These are phyloP conservation scores for Rhinolophus ferrumequinum DNA, from an alignment of 2,113 vertebrate genomes.

Conservation along the genomic window DNA sequence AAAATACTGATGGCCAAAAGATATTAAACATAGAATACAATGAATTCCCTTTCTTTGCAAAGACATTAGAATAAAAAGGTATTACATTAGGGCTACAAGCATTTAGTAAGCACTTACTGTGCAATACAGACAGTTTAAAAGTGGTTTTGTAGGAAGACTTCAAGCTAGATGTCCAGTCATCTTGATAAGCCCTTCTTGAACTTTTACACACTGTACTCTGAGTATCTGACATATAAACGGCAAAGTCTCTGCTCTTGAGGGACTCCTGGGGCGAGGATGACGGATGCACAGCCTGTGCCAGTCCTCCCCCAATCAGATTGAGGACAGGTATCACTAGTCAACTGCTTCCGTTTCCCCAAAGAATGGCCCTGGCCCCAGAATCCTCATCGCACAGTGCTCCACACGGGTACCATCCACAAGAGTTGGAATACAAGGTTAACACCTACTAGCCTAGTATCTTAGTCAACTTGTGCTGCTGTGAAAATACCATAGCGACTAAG, in stretches of 20 bases:
- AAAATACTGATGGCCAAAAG: neutral
- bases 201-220: neutral
- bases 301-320: neutral
- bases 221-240: neutral
- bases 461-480: neutral
- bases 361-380: neutral
- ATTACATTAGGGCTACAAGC: neutral
- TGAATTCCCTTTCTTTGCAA: neutral
- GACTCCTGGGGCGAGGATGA: neutral
- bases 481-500: neutral
- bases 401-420: neutral
- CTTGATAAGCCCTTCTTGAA: neutral
- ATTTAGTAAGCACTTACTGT: neutral
- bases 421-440: neutral
- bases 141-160: neutral
- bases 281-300: neutral
- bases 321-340: neutral
- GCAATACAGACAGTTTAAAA: neutral
- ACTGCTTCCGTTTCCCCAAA: neutral
- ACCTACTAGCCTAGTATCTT: neutral
- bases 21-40: neutral
- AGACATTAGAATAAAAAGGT: constrained; percentile 28
- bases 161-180: neutral
- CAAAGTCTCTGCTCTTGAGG: neutral
- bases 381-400: neutral